Evolutionary conservation across 2,797 vertebrate genomes (phyloP).

Genomic region (Peromyscus attwateri): DNA sequence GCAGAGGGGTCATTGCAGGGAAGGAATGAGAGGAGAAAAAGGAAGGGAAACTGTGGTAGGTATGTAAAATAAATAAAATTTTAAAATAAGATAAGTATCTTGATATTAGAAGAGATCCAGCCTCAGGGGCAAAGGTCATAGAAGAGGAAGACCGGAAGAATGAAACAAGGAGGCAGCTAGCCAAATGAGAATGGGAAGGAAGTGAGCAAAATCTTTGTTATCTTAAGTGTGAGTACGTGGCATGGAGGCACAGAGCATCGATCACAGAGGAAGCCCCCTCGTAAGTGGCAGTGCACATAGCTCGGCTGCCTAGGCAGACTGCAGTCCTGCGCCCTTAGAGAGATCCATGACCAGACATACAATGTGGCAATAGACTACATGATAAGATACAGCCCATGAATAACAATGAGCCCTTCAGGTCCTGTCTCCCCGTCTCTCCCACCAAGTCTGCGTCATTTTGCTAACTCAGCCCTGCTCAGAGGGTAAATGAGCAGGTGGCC

Average conservation of each 20-base stretch:
- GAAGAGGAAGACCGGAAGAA: constrained; percentile 18
- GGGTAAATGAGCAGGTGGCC: not conserved
- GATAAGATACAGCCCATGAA: not conserved
- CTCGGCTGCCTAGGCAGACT: not conserved
- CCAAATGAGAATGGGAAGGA: not conserved
- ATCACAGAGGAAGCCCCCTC: not conserved
- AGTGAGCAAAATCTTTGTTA: constrained; percentile 36
- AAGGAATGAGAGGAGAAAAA: too few species aligned
- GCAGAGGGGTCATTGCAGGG: too few species aligned
- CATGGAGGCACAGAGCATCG: not conserved
- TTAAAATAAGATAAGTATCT: not conserved
- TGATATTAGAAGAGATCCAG: not conserved
- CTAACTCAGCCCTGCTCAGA: not conserved
- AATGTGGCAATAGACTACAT: not conserved
- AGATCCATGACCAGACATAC: not conserved
- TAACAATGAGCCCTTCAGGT: not conserved
- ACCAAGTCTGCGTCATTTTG: not conserved
- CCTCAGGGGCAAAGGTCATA: not conserved
- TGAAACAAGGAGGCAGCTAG: not conserved
- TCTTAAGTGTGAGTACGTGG: not conserved
- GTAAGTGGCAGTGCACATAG: not conserved
- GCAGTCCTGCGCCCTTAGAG: too few species aligned
- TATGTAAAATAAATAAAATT: too few species aligned
- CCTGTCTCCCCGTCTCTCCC: not conserved
- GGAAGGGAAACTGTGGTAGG: too few species aligned